Conservation (phyloP, 2,888 invertebrate genomes). For the Pelosia muscerda region DNA sequence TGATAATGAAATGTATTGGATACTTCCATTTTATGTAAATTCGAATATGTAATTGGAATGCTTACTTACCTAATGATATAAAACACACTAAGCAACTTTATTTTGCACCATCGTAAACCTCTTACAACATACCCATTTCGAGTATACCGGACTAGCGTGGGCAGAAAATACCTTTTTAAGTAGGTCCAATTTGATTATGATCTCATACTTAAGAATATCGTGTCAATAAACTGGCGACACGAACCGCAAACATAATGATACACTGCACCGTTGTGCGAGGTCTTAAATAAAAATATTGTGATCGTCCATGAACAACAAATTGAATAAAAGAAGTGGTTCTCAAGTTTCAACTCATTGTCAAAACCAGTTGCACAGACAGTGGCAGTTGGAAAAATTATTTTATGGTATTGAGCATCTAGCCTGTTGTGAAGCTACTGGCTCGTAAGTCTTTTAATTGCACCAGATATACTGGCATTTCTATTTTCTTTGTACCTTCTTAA, state of each 20-base stretch:
- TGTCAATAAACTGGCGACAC: constrained; percentile 30
- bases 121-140: not conserved
- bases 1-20: too few species aligned
- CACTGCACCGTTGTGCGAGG: constrained; percentile 3
- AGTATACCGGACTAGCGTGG: constrained; percentile 23
- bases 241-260: constrained; percentile 7
- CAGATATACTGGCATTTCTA: not conserved
- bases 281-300: constrained; percentile 22
- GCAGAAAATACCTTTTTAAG: constrained; percentile 29
- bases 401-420: constrained; percentile 22
- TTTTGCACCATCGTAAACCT: too few species aligned
- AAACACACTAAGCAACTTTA: too few species aligned
- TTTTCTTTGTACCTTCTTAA: not conserved
- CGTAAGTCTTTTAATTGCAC: not conserved
- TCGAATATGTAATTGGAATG: too few species aligned
- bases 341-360: constrained; percentile 33
- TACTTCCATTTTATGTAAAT: too few species aligned
- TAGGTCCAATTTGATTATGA: constrained; percentile 30
- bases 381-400: constrained; percentile 22
- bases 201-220: constrained; percentile 26
- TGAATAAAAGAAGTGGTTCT: constrained; percentile 23
- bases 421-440: not conserved
- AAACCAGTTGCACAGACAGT: constrained; percentile 29
- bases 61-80: too few species aligned
- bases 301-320: constrained; percentile 23